Evolutionary conservation across 2,113 vertebrate genomes (phyloP), one percentile per base, ranked within the genome.

Genomic region (Crotalus viridis): DNA sequence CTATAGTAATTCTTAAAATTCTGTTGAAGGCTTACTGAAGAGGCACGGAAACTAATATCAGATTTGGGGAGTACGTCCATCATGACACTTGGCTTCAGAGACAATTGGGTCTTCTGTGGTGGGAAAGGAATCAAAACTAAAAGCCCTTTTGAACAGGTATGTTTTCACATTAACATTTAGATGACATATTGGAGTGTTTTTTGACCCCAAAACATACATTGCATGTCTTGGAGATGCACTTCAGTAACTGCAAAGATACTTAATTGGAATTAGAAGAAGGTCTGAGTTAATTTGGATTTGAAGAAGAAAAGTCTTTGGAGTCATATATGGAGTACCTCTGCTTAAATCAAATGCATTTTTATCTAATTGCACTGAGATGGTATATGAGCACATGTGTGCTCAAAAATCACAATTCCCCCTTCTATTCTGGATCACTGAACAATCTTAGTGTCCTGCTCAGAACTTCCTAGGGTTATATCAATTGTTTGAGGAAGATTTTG

Each of bases 121-220:
- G 99, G 99, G 33, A 99, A 99, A 98, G 99, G 99, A 93, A 99
- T 99, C 96, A 99, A 99, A 97, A 99, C 98, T 33, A 99, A 99
- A 97, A 99, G 98, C 96, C 99, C 99, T 1, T 99, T 99, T 97
- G 99, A 99, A 96, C 99, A 99, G 99, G 99, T 99, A 94, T 96
- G 93, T 92, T n/a, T 91, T 28, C 92, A 0, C 1, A 26, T 64
- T 92, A 69, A 55, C 0, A 24, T 91, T 26, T 90, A 57, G 56
- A 86, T 43, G 33, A 43, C 74, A 21, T 81, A 81, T 21, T 43
- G 7, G 33, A 21, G 33, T 7, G 7, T 81, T 7, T 43, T 43
- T 81, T 21, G 74, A 81, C 17, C 17, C 74, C 74, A 43, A 43
- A 81, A 10, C 33, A 43, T 81, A 43, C 33, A 81, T 81, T 43